Percentiles rank a stretch among this genome's conserved stretches.
Evolutionary conservation across 2,888 invertebrate genomes (phyloP).

Genomic region (Philopedon plagiatum): DNA sequence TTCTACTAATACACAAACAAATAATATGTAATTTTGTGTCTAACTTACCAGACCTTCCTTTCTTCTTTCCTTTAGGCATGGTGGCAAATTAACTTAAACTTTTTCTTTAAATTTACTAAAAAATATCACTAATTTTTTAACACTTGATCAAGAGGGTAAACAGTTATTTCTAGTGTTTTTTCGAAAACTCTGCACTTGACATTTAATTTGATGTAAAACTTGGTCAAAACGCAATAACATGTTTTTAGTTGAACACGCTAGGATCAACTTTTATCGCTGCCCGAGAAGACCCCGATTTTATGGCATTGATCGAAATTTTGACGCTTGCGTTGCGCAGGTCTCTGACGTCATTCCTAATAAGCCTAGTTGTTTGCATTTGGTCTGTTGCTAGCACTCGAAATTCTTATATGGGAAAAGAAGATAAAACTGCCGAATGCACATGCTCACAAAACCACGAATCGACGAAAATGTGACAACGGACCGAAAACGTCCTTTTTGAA

Average conservation of each 20-base stretch:
- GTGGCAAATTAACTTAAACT: constrained; percentile 64
- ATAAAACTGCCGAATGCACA: too few relatives aligned
- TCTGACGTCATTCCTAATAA: neutral
- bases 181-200: constrained; percentile 79
- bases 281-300: constrained; percentile 45
- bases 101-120: constrained; percentile 71
- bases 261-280: constrained; percentile 48
- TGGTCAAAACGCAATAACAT: constrained; percentile 84
- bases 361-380: too few relatives aligned
- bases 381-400: too few relatives aligned
- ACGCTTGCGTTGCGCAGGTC: constrained; percentile 35
- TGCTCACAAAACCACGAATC: too few relatives aligned
- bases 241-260: constrained; percentile 67
- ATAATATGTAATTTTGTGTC: neutral
- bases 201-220: constrained; percentile 80
- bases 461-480: too few relatives aligned
- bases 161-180: constrained; percentile 81
- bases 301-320: constrained; percentile 45
- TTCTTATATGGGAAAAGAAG: too few relatives aligned
- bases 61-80: constrained; percentile 86
- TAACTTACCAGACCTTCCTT: constrained; percentile 81
- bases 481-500: too few relatives aligned
- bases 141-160: constrained; percentile 86
- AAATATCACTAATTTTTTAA: constrained; percentile 73
- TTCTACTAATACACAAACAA: neutral